A percentile compares a stretch with the other conserved stretches of the same genome.
These are phyloP conservation scores for Peromyscus aztecus DNA, from an alignment of 2,797 vertebrate species.

Conservation along the genomic window DNA sequence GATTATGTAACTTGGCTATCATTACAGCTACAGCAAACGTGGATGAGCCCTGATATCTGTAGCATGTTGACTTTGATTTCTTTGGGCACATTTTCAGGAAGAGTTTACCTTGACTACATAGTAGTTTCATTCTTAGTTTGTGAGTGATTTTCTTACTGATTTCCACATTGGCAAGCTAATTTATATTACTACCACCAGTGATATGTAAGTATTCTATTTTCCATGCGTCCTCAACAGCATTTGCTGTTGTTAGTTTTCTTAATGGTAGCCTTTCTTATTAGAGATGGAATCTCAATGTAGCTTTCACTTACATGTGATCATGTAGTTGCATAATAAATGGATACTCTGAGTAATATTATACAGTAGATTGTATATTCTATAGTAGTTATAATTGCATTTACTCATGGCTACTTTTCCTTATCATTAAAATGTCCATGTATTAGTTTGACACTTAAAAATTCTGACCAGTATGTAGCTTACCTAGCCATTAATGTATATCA, in stretches of 20 bases:
- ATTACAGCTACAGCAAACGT: not conserved
- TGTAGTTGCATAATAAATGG: not conserved
- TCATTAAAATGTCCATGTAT: constrained; percentile 1
- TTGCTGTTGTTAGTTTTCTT: not conserved
- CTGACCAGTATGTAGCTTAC: not conserved
- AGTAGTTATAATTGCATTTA: not conserved
- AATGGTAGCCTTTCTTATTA: not conserved
- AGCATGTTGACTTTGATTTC: not conserved
- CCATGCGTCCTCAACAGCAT: not conserved
- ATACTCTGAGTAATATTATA: not conserved
- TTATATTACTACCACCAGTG: not conserved
- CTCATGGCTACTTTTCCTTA: not conserved
- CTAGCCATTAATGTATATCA: not conserved
- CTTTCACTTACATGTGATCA: not conserved
- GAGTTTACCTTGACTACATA: not conserved
- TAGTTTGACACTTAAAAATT: constrained; percentile 24
- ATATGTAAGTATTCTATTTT: not conserved
- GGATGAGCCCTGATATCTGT: not conserved
- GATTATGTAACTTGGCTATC: not conserved
- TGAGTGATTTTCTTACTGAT: not conserved
- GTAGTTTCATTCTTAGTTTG: not conserved
- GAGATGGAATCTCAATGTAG: not conserved
- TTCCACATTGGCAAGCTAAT: not conserved
- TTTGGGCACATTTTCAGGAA: not conserved
- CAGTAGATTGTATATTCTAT: not conserved